phyloP scores from a whole-genome alignment of 2,797 vertebrate species.

The Manis pentadactyla region DNA sequence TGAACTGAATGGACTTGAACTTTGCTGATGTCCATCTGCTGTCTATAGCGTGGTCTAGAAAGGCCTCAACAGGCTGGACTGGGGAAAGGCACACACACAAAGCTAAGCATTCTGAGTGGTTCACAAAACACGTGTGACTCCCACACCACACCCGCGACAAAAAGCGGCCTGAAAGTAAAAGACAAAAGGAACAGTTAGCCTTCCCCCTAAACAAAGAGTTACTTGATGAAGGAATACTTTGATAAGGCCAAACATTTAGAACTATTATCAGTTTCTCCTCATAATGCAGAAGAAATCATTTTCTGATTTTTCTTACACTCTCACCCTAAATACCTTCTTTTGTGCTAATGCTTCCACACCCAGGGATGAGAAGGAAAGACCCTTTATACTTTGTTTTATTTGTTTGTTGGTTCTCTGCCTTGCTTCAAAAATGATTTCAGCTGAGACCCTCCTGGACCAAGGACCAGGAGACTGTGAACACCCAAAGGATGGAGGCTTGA shows the following conservation, averaged over 20 bases:
- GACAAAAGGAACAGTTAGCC: not conserved
- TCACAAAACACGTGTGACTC: not conserved
- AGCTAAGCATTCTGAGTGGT: not conserved
- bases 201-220: not conserved
- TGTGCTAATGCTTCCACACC: not conserved
- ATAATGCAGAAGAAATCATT: not conserved
- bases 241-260: not conserved
- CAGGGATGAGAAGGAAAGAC: not conserved
- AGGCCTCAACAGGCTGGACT: not conserved
- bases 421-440: constrained; percentile 27
- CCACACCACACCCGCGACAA: accelerated
- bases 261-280: not conserved
- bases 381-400: not conserved
- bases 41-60: not conserved
- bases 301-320: not conserved
- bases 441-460: not conserved
- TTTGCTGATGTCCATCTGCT: not conserved
- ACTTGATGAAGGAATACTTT: not conserved
- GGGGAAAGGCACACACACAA: not conserved
- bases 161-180: not conserved
- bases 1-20: not conserved
- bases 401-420: constrained; percentile 22
- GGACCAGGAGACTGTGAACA: not conserved
- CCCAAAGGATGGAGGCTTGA: not conserved
- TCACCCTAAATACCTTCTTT: constrained; percentile 20